Evolutionary conservation across 2,797 vertebrate genomes (phyloP).

Genomic region (Crocidura indochinensis): DNA sequence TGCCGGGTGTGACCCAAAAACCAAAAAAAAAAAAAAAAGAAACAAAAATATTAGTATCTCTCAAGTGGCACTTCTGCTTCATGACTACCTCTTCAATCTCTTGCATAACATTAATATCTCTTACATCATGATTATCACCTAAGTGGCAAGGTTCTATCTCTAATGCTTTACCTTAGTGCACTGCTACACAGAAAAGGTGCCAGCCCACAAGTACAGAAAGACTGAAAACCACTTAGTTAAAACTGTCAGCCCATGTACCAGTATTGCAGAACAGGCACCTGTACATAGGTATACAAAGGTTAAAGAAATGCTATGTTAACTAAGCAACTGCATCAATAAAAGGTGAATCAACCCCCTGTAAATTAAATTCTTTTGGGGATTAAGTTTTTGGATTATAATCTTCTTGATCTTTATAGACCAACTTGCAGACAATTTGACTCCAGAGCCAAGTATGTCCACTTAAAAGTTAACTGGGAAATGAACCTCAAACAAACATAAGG

Average conservation of each 20-base stretch:
- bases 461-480: slow-evolving; percentile 15
- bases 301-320: not conserved
- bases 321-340: not conserved
- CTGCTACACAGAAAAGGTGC: no score
- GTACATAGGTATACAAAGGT: no score
- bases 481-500: not conserved
- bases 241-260: no score
- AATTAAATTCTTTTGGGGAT: slow-evolving; percentile 33
- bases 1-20: no score
- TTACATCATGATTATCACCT: no score
- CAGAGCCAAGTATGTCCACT: slow-evolving; percentile 65
- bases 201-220: no score
- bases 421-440: slow-evolving; percentile 46
- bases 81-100: no score
- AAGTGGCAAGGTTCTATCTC: not conserved
- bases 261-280: no score
- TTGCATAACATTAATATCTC: no score
- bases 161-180: not conserved
- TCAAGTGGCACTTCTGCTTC: not conserved
- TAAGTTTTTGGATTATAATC: slow-evolving; percentile 53
- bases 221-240: no score
- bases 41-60: no score
- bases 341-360: slow-evolving; percentile 28
- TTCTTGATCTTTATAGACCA: slow-evolving; percentile 31
- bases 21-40: no score